Conservation (phyloP, 2,797 vertebrate genomes). For the Masticophis lateralis region DNA sequence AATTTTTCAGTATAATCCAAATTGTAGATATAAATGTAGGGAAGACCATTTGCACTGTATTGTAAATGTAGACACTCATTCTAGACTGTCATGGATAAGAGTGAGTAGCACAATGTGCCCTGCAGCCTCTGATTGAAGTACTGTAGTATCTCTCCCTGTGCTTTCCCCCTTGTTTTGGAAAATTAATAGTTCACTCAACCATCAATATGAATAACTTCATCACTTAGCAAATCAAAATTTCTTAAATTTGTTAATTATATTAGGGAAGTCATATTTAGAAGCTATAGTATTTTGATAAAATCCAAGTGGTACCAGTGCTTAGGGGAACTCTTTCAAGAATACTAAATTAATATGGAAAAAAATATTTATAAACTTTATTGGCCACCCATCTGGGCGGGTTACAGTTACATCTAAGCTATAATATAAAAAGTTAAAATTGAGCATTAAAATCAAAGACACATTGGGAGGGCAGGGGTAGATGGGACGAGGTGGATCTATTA, state of each 20-base stretch:
- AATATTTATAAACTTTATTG: neutral
- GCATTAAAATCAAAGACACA: neutral
- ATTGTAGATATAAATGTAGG: neutral
- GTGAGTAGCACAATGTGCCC: neutral
- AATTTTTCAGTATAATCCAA: neutral
- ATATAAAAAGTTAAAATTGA: neutral
- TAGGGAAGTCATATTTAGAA: neutral
- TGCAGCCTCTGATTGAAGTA: neutral
- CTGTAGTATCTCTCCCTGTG: neutral
- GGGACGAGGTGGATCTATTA: neutral
- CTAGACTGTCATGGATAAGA: neutral
- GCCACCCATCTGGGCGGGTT: neutral
- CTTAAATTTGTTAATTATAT: neutral
- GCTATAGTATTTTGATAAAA: conserved; percentile 13
- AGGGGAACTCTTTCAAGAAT: neutral
- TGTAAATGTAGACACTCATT: neutral
- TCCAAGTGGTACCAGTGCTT: neutral
- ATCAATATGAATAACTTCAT: neutral
- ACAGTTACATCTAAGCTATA: neutral
- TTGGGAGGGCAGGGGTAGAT: rapidly evolving
- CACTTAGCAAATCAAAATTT: neutral
- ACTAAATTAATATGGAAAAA: neutral
- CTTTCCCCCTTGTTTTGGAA: neutral
- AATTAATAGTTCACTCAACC: neutral
- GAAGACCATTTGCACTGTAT: neutral